Base-by-base conservation (phyloP, 2,888 invertebrate genomes). In the Pharmacophagus antenor region DNA sequence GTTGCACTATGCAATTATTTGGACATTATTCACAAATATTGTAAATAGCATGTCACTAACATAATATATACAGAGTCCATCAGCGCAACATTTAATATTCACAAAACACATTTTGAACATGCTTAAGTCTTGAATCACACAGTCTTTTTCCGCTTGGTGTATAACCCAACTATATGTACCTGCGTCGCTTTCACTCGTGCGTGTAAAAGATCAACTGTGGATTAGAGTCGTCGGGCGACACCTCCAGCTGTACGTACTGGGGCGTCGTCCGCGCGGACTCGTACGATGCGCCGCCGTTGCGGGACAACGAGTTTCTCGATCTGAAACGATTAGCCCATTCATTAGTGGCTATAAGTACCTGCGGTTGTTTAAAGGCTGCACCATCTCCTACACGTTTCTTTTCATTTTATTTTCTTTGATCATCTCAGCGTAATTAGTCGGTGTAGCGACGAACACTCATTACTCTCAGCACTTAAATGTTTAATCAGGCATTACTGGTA, bases 171-270 rank as follows among this genome's bases (percentile, higher is more conserved):
- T 12, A 15, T 10, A 20, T 41, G 41, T 8, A 23, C 22, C 23
- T 25, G 4, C 25, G 12, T 3, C 51, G 58, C 57, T 58, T 67
- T 87, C 82, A 88, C 70, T 90, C 89, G 63, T 97, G 96, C 62
- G 97, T 95, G 87, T 96, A 97, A 75, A 97, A 96, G 77, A 97
- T 95, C 73, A 96, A 95, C 70, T 95, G 95, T 67, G 94, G 94
- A 81, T 94, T 94, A 57, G 95, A 95, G 64, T 92, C 92, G 59
- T 91, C 91, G 0, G 84, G 88, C 0, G 88, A 87, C 67, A 90
- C 84, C 64, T 91, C 91, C 8, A 91, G 68, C 57, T 91, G 91
- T 0, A 91, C 89, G 56, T 71, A 91, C 61, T 91, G 91, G 0
- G 90, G 87, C 0, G 90, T 86, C 0, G 91, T 88, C 37, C 89